Evolutionary conservation across 2,113 vertebrate species (phyloP).

Genomic region (Ceuthmochares aereus): DNA sequence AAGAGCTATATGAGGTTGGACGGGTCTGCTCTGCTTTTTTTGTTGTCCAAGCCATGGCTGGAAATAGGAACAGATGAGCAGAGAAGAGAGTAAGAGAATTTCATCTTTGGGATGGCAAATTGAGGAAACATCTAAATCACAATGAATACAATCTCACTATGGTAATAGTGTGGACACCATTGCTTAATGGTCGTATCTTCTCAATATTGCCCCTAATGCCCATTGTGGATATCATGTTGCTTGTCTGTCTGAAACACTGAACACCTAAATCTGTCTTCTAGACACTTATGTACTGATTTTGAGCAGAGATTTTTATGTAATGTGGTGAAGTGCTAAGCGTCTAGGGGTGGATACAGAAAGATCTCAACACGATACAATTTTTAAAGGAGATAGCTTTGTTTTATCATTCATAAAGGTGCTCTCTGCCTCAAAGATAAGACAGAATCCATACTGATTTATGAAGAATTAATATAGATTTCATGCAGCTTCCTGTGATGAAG

Average conservation of each 20-base stretch:
- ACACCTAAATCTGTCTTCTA: neutral
- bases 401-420: neutral
- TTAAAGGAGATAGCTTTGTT: neutral
- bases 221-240: neutral
- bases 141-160: neutral
- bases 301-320: neutral
- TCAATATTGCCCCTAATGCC: neutral
- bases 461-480: neutral
- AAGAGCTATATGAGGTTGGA: neutral
- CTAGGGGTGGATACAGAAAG: neutral
- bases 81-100: neutral
- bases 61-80: neutral
- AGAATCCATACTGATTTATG: neutral
- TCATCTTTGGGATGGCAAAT: neutral
- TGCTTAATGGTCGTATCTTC: constrained; percentile 12
- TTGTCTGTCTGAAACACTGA: neutral
- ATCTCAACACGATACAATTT: neutral
- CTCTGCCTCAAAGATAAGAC: neutral
- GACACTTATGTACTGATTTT: accelerated
- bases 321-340: neutral
- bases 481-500: neutral
- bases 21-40: neutral
- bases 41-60: neutral
- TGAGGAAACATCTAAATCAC: neutral
- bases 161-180: neutral